Percentiles rank a stretch among this genome's conserved stretches.
These are phyloP conservation scores for Caenorhabditis latens DNA, from an alignment of 1,140 invertebrate genomes.

Conservation along the genomic window DNA sequence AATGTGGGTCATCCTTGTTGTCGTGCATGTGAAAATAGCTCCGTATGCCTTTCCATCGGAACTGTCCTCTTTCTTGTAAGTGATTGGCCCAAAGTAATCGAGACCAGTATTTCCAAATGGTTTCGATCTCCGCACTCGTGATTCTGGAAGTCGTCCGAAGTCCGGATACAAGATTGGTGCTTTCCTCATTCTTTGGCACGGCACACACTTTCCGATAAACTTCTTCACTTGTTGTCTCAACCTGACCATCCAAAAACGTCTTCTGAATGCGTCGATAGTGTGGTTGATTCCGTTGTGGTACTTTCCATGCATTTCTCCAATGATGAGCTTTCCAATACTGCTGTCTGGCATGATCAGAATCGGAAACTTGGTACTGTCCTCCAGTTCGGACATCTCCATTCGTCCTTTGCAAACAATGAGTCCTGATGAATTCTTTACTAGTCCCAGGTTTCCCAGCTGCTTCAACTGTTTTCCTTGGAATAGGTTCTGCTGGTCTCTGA, in stretches of 20 bases:
- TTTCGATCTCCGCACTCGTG: slow-evolving; percentile 2
- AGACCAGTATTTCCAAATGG: slow-evolving; percentile 53
- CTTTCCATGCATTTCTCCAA: slow-evolving; percentile 42
- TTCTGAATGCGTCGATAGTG: slow-evolving; percentile 30
- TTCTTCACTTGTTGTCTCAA: not conserved
- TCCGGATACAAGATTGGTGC: slow-evolving; percentile 44
- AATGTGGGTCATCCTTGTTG: not conserved
- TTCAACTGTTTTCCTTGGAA: slow-evolving; percentile 39
- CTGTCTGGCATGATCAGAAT: slow-evolving; percentile 29
- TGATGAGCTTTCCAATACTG: slow-evolving; percentile 35
- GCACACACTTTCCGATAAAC: slow-evolving; percentile 10
- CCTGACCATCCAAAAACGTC: slow-evolving; percentile 36
- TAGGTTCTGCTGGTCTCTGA: not conserved
- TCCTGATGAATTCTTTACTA: not conserved
- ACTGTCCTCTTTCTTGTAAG: not conserved
- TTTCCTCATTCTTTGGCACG: slow-evolving; percentile 32
- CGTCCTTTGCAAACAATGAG: slow-evolving; percentile 46
- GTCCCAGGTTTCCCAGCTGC: not conserved
- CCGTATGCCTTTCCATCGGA: not conserved
- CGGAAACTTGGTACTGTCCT: slow-evolving; percentile 9
- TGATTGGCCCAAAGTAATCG: slow-evolving; percentile 57
- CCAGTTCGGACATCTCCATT: slow-evolving; percentile 56
- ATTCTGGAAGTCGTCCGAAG: not conserved
- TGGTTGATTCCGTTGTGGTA: slow-evolving; percentile 32
- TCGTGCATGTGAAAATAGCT: not conserved